Base-by-base conservation (phyloP, 2,888 invertebrate genomes). In the Amblyteles armatorius region DNA sequence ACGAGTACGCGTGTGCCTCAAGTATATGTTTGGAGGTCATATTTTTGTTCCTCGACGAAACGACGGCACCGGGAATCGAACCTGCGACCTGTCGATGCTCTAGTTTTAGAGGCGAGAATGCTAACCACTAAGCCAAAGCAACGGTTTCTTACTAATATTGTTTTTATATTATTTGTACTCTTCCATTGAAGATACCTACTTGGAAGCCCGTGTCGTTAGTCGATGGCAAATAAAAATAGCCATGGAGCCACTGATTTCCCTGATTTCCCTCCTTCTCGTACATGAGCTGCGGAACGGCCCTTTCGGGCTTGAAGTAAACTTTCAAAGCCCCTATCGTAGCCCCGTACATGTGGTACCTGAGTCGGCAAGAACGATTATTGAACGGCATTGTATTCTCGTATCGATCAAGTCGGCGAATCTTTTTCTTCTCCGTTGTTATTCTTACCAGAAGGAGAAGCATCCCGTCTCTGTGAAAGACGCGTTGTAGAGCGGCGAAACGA, bases 271-370 rank as follows among this genome's bases (percentile, higher is more conserved):
- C 94, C 85, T 95, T 94, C 36, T 95, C 94, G 91, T 97, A 97
- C 83, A 96, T 92, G 0, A 95, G 92, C 79, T 94, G 95, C 0
- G 94, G 92, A 69, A 86, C 91, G 7, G 36, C 50, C 0, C 90
- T 90, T 36, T 94, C 93, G 1, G 94, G 94, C 77, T 95, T 95
- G 5, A 96, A 91, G 85, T 95, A 95, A 19, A 96, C 94, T 79
- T 95, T 94, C 65, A 96, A 90, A 3, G 93, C 93, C 0, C 96
- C 96, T 13, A 95, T 95, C 0, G 95, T 94, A 86, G 93, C 92
- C 9, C 98, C 98, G 91, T 95, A 97, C 97, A 98, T 98, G 91
- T 97, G 97, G 90, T 97, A 98, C 94, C 95, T 97, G 52, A 33
- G 44, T 29, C 2, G 16, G 19, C 19, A 33, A 33, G 22, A 33